Conservation (phyloP, 35 echinoderm and acorn worm species). For the Nesometra sesokonis region DNA sequence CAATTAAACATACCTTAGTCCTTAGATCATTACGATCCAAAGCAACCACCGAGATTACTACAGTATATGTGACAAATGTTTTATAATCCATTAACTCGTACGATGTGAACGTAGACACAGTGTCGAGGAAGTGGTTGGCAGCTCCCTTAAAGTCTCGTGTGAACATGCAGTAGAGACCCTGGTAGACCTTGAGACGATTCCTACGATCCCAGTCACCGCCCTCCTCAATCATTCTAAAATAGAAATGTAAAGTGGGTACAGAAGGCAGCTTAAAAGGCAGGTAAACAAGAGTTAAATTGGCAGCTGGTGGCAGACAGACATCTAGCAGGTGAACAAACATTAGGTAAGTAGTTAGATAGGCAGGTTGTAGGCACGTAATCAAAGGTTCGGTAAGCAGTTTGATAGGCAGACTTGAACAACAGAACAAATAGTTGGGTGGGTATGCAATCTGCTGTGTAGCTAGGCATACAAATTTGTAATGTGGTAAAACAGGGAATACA, state of each 20-base stretch:
- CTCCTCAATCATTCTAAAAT: slow-evolving; percentile 94
- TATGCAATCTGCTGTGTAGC: too few relatives aligned
- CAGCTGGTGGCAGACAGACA: too few relatives aligned
- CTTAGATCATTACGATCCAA: slow-evolving; percentile 94
- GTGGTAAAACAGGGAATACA: too few relatives aligned
- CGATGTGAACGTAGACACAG: slow-evolving; percentile 95
- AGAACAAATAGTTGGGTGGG: too few relatives aligned
- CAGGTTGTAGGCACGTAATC: too few relatives aligned
- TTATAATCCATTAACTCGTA: slow-evolving; percentile 99
- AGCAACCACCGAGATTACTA: slow-evolving; percentile 70
- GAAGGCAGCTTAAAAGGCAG: too few relatives aligned
- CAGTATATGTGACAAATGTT: slow-evolving; percentile 86
- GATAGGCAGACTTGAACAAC: too few relatives aligned
- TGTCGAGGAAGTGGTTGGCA: slow-evolving; percentile 86
- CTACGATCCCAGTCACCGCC: slow-evolving; percentile 96
- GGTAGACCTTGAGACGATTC: slow-evolving; percentile 97
- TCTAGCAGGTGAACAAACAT: too few relatives aligned
- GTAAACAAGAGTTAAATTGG: too few relatives aligned
- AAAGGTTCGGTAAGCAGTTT: too few relatives aligned
- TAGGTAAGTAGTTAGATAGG: too few relatives aligned
- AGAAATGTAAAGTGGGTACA: not conserved
- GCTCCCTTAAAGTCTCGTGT: slow-evolving; percentile 84
- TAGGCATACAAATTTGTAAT: too few relatives aligned
- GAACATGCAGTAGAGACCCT: slow-evolving; percentile 93
- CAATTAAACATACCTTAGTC: slow-evolving; percentile 40